Evolutionary conservation across 2,113 vertebrate species (phyloP).

Genomic region (Rhipidura dahli): DNA sequence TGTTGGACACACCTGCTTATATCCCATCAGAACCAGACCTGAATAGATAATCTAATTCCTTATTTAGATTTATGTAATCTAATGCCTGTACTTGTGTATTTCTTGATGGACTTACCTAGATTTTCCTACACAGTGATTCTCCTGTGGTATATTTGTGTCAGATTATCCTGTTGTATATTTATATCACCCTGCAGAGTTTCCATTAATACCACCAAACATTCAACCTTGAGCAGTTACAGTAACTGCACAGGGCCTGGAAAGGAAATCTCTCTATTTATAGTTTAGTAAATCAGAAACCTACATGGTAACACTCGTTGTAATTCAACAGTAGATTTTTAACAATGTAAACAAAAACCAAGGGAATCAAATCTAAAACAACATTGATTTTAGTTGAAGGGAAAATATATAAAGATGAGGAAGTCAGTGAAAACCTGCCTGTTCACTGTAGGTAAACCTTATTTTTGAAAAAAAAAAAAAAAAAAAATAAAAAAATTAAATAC

Average conservation of each 20-base stretch:
- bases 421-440: background rate
- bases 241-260: background rate
- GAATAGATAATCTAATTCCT: background rate
- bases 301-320: background rate
- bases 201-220: background rate
- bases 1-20: background rate
- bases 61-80: background rate
- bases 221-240: background rate
- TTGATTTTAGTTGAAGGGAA: background rate
- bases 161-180: background rate
- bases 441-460: background rate
- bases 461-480: background rate
- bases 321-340: background rate
- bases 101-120: background rate
- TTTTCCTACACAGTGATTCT: background rate
- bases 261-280: constrained; percentile 13
- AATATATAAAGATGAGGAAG: background rate
- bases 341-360: background rate
- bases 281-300: background rate
- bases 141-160: background rate
- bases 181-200: background rate
- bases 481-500: no score
- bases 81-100: background rate
- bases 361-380: background rate
- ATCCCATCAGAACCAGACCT: background rate